Evolutionary conservation across 2,113 vertebrate genomes (phyloP).

Genomic region (Odobenus rosmarus): DNA sequence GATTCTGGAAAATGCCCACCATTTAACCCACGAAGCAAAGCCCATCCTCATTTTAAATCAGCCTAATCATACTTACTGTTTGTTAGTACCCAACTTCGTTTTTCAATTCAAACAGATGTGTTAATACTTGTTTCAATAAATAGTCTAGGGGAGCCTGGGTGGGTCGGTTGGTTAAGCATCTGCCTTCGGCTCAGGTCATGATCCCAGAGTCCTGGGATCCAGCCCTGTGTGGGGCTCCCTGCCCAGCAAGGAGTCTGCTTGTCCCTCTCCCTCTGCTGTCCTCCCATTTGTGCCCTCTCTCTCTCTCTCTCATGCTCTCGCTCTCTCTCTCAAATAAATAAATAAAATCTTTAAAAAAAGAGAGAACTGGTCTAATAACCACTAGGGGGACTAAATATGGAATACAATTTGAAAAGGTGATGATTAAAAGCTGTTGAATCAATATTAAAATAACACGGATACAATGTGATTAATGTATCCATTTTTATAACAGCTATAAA

Average conservation of each 20-base stretch:
- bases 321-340: too few relatives aligned
- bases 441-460: neutral
- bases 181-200: too few relatives aligned
- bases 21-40: neutral
- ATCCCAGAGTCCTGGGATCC: too few relatives aligned
- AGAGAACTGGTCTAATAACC: neutral
- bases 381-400: neutral
- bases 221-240: too few relatives aligned
- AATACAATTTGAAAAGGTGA: neutral
- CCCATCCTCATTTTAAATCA: neutral
- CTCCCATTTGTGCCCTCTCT: too few relatives aligned
- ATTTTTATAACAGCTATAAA: conserved; percentile 32
- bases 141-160: too few relatives aligned
- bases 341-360: too few relatives aligned
- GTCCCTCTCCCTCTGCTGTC: too few relatives aligned
- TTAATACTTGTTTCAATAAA: neutral
- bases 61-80: neutral
- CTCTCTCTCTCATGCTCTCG: too few relatives aligned
- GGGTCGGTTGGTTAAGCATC: too few relatives aligned
- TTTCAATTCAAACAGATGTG: neutral
- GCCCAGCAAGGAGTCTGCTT: too few relatives aligned
- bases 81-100: neutral
- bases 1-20: neutral
- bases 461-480: neutral
- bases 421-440: neutral